Evolutionary conservation across 1,140 invertebrate species (phyloP).

Genomic region (Eupeodes corollae): DNA sequence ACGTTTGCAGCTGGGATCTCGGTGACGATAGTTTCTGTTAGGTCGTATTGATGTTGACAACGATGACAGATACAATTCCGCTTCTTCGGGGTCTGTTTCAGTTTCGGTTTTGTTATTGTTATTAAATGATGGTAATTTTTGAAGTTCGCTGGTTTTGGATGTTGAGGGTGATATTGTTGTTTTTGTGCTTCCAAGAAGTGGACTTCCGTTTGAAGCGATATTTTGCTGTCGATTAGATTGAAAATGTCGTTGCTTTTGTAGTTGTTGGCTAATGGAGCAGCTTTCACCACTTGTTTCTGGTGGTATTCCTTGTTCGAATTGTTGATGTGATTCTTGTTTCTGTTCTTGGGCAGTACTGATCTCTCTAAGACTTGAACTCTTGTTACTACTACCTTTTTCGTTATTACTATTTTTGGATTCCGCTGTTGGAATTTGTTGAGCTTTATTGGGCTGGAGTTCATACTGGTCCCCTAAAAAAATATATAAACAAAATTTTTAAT

Average conservation of each 20-base stretch:
- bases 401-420: not conserved
- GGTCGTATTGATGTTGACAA: not conserved
- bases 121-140: not conserved
- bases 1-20: no score
- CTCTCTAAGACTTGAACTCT: not conserved
- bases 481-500: not conserved
- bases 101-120: no score
- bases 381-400: not conserved
- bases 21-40: no score
- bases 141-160: not conserved
- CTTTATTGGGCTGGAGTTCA: not conserved
- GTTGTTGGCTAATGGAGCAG: no score
- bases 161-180: not conserved
- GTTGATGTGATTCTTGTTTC: no score
- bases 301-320: no score
- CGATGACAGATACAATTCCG: not conserved
- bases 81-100: no score
- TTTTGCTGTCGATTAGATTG: not conserved
- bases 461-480: constrained; percentile 5
- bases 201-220: no score
- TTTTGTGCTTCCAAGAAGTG: no score
- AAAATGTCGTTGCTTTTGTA: not conserved
- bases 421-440: not conserved
- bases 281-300: no score
- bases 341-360: no score